A percentile compares a stretch with the other conserved stretches of the same genome.
phyloP scores from a whole-genome alignment of 2,797 vertebrate genomes.

The Poecile montanus region DNA sequence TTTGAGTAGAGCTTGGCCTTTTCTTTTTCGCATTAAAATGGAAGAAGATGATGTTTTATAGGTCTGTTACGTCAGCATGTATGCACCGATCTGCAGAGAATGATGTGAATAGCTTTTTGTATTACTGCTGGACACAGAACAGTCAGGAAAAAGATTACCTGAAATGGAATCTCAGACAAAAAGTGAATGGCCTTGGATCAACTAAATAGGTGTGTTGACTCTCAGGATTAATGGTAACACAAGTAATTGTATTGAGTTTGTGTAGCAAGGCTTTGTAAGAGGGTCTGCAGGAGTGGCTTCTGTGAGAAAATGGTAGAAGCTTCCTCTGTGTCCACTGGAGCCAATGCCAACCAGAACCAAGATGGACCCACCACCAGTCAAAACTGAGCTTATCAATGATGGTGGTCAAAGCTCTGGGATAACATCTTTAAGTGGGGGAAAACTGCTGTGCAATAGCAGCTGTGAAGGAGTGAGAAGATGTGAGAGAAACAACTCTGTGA shows the following conservation, averaged over 20 bases:
- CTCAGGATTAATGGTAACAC: not conserved
- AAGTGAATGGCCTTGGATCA: not conserved
- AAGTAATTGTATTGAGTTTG: not conserved
- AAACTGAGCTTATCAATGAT: not conserved
- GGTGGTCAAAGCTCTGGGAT: not conserved
- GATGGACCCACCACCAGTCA: not conserved
- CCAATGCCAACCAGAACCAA: not conserved
- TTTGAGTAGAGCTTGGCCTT: not conserved
- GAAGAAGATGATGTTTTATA: not conserved
- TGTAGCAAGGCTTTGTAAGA: not conserved
- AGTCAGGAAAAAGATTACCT: not conserved
- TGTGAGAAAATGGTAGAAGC: not conserved
- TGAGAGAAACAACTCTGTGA: not conserved
- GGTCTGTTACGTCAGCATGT: not conserved
- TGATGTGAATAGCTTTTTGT: not conserved
- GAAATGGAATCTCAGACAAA: not conserved
- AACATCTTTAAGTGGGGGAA: not conserved
- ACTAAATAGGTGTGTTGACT: not conserved
- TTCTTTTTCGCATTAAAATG: not conserved
- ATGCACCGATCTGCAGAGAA: not conserved
- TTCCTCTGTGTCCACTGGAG: not conserved
- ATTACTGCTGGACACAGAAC: not conserved
- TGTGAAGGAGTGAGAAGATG: not conserved
- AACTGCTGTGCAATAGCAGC: not conserved
- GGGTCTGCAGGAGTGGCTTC: not conserved